phyloP scores from a whole-genome alignment of 2,113 vertebrate species.

The Malurus cyaneus region DNA sequence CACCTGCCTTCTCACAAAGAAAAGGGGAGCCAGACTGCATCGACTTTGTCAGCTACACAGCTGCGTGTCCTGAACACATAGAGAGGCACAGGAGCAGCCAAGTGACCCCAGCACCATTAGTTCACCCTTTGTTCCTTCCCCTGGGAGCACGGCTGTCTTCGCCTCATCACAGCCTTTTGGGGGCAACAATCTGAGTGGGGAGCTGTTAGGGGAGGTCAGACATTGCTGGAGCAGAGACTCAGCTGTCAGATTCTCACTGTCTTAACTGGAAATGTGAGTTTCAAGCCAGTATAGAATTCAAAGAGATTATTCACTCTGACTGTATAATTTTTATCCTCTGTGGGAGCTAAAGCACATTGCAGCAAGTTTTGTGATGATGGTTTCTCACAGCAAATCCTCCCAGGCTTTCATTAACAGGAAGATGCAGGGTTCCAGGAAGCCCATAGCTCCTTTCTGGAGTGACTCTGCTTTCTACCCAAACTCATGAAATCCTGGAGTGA shows the following conservation, averaged over 20 bases:
- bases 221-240: not conserved
- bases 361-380: not conserved
- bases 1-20: not conserved
- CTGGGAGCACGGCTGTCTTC: not conserved
- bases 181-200: not conserved
- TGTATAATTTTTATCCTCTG: not conserved
- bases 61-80: not conserved
- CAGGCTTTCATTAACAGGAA: not conserved
- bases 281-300: not conserved
- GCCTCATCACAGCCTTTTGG: not conserved
- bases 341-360: not conserved
- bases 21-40: not conserved
- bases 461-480: not conserved
- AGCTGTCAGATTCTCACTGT: not conserved
- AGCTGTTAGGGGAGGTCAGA: not conserved
- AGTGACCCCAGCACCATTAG: not conserved
- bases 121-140: not conserved
- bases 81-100: not conserved
- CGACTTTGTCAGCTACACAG: not conserved
- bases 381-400: not conserved
- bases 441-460: not conserved
- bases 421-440: not conserved
- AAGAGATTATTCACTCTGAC: not conserved
- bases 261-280: not conserved
- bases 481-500: not conserved